These are phyloP conservation scores for Lipophrys pholis DNA, from an alignment of 2,113 vertebrate genomes.

Conservation along the genomic window DNA sequence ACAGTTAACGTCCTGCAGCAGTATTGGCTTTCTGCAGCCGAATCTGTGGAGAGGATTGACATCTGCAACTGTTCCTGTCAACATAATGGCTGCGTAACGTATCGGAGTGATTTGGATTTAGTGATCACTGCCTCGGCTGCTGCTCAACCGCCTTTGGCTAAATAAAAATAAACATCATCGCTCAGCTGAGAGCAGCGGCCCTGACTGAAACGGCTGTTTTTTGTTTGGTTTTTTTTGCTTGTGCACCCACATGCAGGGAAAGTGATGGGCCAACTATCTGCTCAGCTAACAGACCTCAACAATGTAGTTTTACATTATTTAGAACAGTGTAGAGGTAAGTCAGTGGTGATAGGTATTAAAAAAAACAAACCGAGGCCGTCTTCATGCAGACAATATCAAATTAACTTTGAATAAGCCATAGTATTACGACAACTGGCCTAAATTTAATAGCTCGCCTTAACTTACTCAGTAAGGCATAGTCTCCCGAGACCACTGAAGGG, in stretches of 20 bases:
- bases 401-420: background rate
- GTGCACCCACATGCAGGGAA: slow-evolving; percentile 10
- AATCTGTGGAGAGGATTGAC: slow-evolving; percentile 40
- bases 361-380: background rate
- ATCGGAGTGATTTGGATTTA: slow-evolving; percentile 60
- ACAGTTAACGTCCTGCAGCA: slow-evolving; percentile 43
- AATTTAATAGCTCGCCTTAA: no score
- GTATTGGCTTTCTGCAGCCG: slow-evolving; percentile 16
- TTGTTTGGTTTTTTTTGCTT: slow-evolving; percentile 2
- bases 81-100: slow-evolving; percentile 50
- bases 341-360: background rate
- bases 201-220: no score
- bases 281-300: slow-evolving; percentile 32
- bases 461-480: no score
- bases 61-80: slow-evolving; percentile 54
- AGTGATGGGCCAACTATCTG: slow-evolving; percentile 39
- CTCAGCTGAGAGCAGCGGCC: slow-evolving; percentile 49
- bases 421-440: no score
- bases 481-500: no score
- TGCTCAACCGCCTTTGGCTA: slow-evolving; percentile 63
- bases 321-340: background rate
- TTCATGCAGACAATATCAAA: background rate
- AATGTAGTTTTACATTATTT: slow-evolving; percentile 22
- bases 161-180: slow-evolving; percentile 58
- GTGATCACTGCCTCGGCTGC: slow-evolving; percentile 58